A percentile compares a stretch with the other conserved stretches of the same genome.
These are phyloP conservation scores for Nomada hirtipes DNA, from an alignment of 2,888 invertebrate species.

Conservation along the genomic window DNA sequence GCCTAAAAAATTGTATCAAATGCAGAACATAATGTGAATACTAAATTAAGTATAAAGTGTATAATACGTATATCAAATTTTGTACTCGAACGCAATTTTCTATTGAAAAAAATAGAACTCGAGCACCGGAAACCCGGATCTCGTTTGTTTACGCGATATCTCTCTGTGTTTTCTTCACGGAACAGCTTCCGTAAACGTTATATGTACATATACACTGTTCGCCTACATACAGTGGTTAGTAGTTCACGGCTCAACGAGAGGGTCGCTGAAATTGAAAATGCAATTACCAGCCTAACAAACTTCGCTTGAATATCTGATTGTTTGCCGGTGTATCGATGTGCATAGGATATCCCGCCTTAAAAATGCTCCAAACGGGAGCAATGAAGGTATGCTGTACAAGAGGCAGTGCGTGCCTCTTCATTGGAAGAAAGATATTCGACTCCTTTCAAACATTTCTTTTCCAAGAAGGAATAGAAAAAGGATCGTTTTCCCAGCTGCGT, in stretches of 20 bases:
- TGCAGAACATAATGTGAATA: background rate
- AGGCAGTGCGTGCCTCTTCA: constrained; percentile 68
- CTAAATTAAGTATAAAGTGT: background rate
- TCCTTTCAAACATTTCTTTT: constrained; percentile 47
- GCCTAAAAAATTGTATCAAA: no score
- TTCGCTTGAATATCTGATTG: background rate
- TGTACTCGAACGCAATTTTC: background rate
- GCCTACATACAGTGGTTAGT: background rate
- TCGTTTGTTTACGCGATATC: background rate
- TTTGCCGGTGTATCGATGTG: no score
- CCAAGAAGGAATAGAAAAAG: constrained; percentile 47
- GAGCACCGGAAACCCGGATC: background rate
- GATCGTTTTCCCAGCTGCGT: constrained; percentile 51
- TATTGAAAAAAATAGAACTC: background rate
- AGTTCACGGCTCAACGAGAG: background rate
- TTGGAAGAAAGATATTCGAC: constrained; percentile 58
- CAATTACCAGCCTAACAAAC: constrained; percentile 1
- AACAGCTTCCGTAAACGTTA: background rate
- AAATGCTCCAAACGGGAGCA: constrained; percentile 51
- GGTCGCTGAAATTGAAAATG: background rate
- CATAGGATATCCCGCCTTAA: no score
- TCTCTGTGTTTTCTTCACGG: background rate
- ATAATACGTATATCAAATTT: background rate
- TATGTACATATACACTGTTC: background rate
- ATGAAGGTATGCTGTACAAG: constrained; percentile 59